Evolutionary conservation across 2,888 invertebrate species (phyloP).

Genomic region (Chrysolina haemoptera): DNA sequence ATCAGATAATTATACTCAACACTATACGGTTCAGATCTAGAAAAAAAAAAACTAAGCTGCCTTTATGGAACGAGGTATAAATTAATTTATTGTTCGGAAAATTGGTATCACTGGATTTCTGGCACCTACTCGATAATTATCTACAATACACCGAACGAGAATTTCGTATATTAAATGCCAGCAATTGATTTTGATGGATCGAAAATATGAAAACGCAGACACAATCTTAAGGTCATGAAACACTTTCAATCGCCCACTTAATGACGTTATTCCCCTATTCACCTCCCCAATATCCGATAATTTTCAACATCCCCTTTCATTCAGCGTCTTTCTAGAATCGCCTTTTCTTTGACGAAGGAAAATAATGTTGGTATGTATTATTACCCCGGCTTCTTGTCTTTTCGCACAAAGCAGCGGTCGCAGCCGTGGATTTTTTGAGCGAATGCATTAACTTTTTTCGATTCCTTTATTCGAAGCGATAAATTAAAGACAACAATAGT

Average conservation of each 20-base stretch:
- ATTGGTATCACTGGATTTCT: background rate
- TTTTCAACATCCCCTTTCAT: background rate
- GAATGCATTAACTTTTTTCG: constrained; percentile 40
- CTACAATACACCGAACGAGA: too few relatives aligned
- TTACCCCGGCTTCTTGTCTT: constrained; percentile 43
- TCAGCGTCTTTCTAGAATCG: background rate
- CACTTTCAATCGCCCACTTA: background rate
- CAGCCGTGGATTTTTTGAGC: constrained; percentile 27
- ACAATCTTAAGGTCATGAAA: background rate
- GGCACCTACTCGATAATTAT: background rate
- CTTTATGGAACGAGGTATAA: too few relatives aligned
- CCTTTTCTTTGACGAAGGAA: constrained; percentile 29
- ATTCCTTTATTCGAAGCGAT: constrained; percentile 29
- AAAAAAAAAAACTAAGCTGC: too few relatives aligned
- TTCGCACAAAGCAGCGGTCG: constrained; percentile 40
- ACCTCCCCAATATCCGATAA: background rate
- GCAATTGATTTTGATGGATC: too few relatives aligned
- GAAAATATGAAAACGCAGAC: too few relatives aligned
- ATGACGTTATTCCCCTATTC: background rate
- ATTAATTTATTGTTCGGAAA: too few relatives aligned
- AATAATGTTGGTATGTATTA: constrained; percentile 38
- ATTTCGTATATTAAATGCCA: too few relatives aligned
- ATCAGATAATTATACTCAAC: too few relatives aligned
- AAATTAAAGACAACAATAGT: constrained; percentile 40
- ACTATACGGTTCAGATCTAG: too few relatives aligned